These are phyloP conservation scores for Micromys minutus DNA, from an alignment of 2,113 vertebrate species.

Conservation along the genomic window DNA sequence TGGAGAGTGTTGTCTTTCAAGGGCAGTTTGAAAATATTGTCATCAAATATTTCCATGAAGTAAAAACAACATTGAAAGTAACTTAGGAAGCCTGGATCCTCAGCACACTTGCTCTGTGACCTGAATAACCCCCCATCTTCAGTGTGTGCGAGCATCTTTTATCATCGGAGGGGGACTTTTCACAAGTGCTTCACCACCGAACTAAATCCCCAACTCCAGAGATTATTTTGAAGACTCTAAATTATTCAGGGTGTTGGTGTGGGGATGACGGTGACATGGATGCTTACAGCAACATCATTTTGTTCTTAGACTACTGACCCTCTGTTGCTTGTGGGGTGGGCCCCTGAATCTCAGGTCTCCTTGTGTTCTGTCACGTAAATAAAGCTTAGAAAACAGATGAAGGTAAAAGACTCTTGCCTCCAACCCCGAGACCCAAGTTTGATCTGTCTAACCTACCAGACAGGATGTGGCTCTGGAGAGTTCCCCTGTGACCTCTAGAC, in stretches of 20 bases:
- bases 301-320: constrained; percentile 51
- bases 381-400: constrained; percentile 51
- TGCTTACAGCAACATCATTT: constrained; percentile 55
- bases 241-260: constrained; percentile 57
- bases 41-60: constrained; percentile 57
- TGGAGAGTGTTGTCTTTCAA: constrained; percentile 55
- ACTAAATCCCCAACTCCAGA: background rate
- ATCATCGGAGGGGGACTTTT: constrained; percentile 29
- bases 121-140: constrained; percentile 7
- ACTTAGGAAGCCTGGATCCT: constrained; percentile 26
- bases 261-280: constrained; percentile 27
- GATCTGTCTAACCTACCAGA: background rate
- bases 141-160: background rate
- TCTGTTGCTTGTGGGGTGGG: background rate
- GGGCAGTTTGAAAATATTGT: constrained; percentile 33
- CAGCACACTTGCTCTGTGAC: background rate
- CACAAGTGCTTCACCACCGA: background rate
- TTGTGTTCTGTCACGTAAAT: constrained; percentile 52
- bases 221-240: constrained; percentile 55
- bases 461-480: too few relatives aligned
- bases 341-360: background rate
- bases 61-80: constrained; percentile 46
- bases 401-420: background rate
- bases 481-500: background rate
- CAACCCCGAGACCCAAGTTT: background rate